Percentiles rank a stretch among this genome's conserved stretches.
phyloP scores from a whole-genome alignment of 2,797 vertebrate species.

The Hafferia zeledoni region DNA sequence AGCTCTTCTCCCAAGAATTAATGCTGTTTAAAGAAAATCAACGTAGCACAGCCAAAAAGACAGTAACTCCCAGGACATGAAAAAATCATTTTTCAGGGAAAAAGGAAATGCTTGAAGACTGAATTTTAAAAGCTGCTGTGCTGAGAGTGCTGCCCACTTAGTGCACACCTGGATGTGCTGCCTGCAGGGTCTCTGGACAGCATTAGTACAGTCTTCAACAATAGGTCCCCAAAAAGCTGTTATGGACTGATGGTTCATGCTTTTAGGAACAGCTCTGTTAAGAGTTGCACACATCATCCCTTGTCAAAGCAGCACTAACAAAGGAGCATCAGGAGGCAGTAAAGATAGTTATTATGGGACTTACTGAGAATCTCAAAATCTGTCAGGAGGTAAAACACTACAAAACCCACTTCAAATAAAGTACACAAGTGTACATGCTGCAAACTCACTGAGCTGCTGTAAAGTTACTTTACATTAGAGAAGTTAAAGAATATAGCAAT shows the following conservation, averaged over 20 bases:
- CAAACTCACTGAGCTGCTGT: neutral
- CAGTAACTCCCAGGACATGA: neutral
- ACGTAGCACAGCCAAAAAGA: neutral
- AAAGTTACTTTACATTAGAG: neutral
- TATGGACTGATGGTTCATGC: neutral
- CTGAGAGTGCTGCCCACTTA: neutral
- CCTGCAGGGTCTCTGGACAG: neutral
- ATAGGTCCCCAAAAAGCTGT: neutral
- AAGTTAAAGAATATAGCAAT: neutral
- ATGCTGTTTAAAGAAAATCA: neutral
- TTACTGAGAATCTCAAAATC: neutral
- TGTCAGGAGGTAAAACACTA: neutral
- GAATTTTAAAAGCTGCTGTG: neutral
- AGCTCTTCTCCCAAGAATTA: neutral
- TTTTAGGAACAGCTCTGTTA: neutral
- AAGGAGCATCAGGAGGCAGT: neutral
- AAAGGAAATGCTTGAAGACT: neutral
- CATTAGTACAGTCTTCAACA: neutral
- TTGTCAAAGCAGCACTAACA: neutral
- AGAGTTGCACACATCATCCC: neutral
- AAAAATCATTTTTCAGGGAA: neutral
- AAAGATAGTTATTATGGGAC: neutral
- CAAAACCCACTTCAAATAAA: neutral
- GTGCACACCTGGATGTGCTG: neutral
- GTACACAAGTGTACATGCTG: neutral